Evolutionary conservation across 2,888 invertebrate species (phyloP).

Genomic region (Trachelus troglodyta): DNA sequence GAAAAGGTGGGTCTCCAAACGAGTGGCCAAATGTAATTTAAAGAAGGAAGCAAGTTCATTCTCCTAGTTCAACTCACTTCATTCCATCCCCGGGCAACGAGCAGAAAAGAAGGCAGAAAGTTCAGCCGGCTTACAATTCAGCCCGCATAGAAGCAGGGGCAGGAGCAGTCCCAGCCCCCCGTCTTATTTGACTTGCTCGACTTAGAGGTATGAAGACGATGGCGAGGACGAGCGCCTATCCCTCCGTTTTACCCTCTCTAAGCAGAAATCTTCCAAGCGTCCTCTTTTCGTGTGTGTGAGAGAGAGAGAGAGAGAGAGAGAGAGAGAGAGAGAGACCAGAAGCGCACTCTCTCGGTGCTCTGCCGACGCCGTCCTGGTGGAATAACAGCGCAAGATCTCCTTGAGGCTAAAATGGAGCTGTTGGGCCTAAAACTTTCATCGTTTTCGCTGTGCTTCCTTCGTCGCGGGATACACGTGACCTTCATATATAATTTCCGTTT

Average conservation of each 20-base stretch:
- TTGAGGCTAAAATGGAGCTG: too few species aligned
- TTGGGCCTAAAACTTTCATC: too few species aligned
- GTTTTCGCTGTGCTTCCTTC: too few species aligned
- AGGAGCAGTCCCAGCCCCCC: conserved; percentile 5
- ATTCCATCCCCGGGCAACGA: conserved; percentile 43
- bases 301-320: conserved; percentile 5
- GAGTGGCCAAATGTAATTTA: conserved; percentile 64
- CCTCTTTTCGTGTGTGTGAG: neutral
- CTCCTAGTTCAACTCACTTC: conserved; percentile 34
- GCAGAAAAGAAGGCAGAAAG: conserved; percentile 55
- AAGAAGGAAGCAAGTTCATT: conserved; percentile 56
- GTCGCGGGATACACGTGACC: too few species aligned
- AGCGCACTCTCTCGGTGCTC: too few species aligned
- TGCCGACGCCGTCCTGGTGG: too few species aligned
- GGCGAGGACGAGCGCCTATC: too few species aligned
- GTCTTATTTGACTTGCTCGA: conserved; percentile 42
- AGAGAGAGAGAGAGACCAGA: neutral
- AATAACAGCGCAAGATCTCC: too few species aligned
- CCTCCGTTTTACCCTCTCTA: too few species aligned
- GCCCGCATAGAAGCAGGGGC: conserved; percentile 47
- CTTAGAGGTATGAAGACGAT: conserved; percentile 25
- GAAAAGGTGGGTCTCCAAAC: conserved; percentile 44
- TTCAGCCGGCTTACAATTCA: conserved; percentile 58
- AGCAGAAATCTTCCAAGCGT: too few species aligned
- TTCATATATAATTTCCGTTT: too few species aligned